Conservation (phyloP, 2,888 invertebrate species). For the Ommatoiulus sabulosus region DNA sequence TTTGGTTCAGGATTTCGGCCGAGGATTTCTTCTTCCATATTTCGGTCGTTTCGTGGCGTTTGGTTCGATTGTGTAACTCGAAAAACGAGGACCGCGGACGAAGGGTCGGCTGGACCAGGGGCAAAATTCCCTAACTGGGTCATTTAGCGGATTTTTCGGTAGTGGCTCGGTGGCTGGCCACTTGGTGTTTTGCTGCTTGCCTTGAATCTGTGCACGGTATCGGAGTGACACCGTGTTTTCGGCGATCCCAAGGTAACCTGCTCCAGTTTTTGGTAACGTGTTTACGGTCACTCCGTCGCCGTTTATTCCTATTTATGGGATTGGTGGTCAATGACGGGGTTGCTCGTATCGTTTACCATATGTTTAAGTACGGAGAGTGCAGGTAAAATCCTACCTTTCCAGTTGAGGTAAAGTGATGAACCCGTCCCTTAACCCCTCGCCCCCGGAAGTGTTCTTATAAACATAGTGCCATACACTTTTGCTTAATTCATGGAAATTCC, state of each 20-base stretch:
- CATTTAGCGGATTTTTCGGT: not conserved
- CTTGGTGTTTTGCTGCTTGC: not conserved
- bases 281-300: not conserved
- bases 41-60: not conserved
- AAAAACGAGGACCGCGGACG: not conserved
- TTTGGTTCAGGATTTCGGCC: not conserved
- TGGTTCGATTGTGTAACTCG: not conserved
- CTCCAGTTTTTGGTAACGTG: not conserved
- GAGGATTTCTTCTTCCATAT: not conserved
- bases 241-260: slow-evolving; percentile 8
- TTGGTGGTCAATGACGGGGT: not conserved
- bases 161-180: slow-evolving; percentile 17
- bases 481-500: no score
- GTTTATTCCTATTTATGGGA: not conserved
- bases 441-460: no score
- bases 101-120: not conserved
- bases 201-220: slow-evolving; percentile 30
- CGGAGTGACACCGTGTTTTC: slow-evolving; percentile 27
- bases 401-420: no score
- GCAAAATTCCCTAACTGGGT: not conserved
- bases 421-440: no score
- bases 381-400: no score
- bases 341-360: not conserved
- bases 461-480: no score
- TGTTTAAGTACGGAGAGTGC: not conserved